A percentile compares a stretch with the other conserved stretches of the same genome.
Conservation (phyloP, 2,113 vertebrate genomes). For the Cheirogaleus medius region DNA sequence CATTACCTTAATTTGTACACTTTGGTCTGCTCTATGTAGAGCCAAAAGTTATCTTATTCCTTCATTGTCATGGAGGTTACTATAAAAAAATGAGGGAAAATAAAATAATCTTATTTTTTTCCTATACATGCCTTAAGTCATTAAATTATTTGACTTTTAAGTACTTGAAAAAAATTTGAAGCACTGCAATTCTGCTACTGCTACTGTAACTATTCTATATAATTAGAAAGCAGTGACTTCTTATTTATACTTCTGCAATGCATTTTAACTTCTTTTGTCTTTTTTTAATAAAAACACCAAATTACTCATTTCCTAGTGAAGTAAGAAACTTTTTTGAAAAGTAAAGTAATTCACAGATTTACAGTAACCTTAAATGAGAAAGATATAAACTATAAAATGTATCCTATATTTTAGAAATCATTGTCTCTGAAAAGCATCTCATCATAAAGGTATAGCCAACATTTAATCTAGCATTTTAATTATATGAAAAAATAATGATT, state of each 20-base stretch:
- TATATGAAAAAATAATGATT: background rate
- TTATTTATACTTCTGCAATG: background rate
- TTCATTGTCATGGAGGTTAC: too few species aligned
- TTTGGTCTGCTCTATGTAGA: background rate
- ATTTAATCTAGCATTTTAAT: background rate
- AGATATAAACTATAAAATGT: background rate
- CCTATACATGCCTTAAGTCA: background rate
- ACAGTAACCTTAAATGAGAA: background rate
- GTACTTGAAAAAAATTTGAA: background rate
- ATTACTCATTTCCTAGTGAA: background rate
- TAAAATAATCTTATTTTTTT: background rate
- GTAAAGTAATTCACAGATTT: background rate
- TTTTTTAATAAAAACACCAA: background rate
- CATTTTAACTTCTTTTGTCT: background rate
- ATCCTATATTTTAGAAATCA: background rate
- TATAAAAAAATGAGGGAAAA: too few species aligned
- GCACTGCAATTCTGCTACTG: background rate
- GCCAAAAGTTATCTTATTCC: background rate
- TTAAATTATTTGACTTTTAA: background rate
- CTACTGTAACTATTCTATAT: background rate
- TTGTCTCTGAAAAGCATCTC: background rate
- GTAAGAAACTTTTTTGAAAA: background rate
- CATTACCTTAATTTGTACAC: background rate
- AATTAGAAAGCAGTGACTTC: background rate
- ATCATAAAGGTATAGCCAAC: background rate